Conservation (phyloP, 2,797 vertebrate genomes). For the Capromys pilorides region DNA sequence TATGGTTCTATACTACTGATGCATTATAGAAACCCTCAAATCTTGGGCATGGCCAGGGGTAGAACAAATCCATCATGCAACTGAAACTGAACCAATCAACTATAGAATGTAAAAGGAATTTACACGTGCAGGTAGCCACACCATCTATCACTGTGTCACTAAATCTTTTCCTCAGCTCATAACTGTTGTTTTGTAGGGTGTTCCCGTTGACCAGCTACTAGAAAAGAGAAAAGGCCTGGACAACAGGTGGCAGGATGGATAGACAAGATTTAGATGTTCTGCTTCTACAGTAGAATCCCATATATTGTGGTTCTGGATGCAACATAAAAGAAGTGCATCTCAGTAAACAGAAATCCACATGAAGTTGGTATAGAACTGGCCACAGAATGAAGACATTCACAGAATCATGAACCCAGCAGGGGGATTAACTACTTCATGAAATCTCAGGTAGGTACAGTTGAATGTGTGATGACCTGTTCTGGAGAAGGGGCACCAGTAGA, state of each 20-base stretch:
- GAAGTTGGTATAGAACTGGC: not conserved
- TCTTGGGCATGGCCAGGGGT: too few species aligned
- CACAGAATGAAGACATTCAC: not conserved
- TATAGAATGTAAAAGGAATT: not conserved
- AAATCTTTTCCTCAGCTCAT: not conserved
- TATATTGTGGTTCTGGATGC: not conserved
- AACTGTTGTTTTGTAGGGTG: too few species aligned
- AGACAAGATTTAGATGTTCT: not conserved
- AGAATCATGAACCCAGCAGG: not conserved
- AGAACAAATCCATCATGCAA: not conserved
- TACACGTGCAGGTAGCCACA: rapidly evolving
- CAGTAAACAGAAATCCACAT: not conserved
- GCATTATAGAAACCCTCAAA: not conserved
- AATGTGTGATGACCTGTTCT: not conserved
- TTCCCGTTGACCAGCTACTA: not conserved
- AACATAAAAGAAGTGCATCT: not conserved
- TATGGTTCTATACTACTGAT: not conserved
- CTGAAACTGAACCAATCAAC: not conserved
- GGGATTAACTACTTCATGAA: not conserved
- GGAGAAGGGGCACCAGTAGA: rapidly evolving
- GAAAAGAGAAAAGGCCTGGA: not conserved
- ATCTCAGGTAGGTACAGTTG: not conserved
- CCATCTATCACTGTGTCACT: too few species aligned
- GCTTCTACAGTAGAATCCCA: not conserved
- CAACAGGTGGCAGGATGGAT: not conserved